A percentile compares a stretch with the other conserved stretches of the same genome.
Evolutionary conservation across 2,113 vertebrate genomes (phyloP).

Genomic region (Paralichthys olivaceus): DNA sequence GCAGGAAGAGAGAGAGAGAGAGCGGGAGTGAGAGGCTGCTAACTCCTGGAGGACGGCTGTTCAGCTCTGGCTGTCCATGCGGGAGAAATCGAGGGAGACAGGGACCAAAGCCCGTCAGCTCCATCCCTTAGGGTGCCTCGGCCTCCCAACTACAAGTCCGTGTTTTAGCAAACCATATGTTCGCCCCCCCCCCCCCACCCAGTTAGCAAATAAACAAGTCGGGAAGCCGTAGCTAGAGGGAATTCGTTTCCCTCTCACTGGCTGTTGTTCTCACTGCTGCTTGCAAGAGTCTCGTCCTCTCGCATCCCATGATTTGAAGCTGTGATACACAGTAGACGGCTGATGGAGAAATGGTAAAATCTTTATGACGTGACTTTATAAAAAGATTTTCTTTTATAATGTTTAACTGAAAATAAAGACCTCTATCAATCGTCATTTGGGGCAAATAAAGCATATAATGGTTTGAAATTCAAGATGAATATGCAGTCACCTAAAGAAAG

Average conservation of each 20-base stretch:
- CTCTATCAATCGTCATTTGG: not conserved
- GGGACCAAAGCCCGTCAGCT: slow-evolving; percentile 79
- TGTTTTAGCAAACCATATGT: slow-evolving; percentile 88
- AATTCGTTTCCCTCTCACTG: slow-evolving; percentile 70
- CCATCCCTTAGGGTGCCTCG: slow-evolving; percentile 77
- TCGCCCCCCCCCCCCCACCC: slow-evolving; percentile 67
- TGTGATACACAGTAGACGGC: not conserved
- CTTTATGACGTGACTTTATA: not conserved
- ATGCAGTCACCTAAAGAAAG: too few species aligned
- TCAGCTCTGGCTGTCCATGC: slow-evolving; percentile 78
- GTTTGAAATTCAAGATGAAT: too few species aligned
- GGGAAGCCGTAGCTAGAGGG: slow-evolving; percentile 84
- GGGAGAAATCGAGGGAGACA: slow-evolving; percentile 85
- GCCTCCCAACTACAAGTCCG: slow-evolving; percentile 85
- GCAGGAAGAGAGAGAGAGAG: slow-evolving; percentile 27
- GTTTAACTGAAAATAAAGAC: not conserved
- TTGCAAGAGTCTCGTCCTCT: slow-evolving; percentile 33
- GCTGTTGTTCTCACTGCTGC: slow-evolving; percentile 59
- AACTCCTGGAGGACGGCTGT: slow-evolving; percentile 71
- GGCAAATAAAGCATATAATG: too few species aligned
- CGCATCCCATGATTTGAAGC: slow-evolving; percentile 25
- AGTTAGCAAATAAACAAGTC: slow-evolving; percentile 84
- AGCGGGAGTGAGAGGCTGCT: slow-evolving; percentile 44
- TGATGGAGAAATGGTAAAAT: not conserved
- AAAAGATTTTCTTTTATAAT: not conserved